Conservation (phyloP, 2,113 vertebrate species). For the Dolichallabes microphthalmus region DNA sequence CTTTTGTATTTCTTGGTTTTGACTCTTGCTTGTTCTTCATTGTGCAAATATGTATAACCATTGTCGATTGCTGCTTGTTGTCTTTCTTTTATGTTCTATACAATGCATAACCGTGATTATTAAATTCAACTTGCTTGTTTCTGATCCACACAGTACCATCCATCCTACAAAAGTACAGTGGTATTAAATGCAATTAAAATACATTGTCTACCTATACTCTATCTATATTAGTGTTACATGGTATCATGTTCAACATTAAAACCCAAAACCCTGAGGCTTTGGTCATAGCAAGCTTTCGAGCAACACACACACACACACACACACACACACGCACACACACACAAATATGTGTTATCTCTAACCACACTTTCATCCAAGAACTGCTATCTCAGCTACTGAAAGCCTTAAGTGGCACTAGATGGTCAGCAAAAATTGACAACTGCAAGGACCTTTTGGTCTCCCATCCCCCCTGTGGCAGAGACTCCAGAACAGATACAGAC, state of each 20-base stretch:
- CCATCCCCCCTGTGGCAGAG: neutral
- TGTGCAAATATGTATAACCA: neutral
- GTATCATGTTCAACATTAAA: neutral
- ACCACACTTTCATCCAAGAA: slow-evolving; percentile 23
- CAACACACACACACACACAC: neutral
- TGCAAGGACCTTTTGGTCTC: slow-evolving; percentile 20
- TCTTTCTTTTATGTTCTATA: neutral
- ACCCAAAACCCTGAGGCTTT: slow-evolving; percentile 5
- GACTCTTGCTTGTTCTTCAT: neutral
- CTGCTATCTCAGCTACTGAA: slow-evolving; percentile 28
- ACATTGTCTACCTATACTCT: neutral
- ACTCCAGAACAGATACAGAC: slow-evolving; percentile 18
- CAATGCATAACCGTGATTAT: neutral
- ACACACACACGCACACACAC: slow-evolving; percentile 1
- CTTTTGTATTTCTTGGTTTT: neutral
- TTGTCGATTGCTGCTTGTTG: neutral
- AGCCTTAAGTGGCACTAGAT: slow-evolving; percentile 18
- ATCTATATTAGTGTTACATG: neutral
- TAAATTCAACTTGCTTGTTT: neutral
- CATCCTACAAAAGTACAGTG: neutral
- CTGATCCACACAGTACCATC: neutral
- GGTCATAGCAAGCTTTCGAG: neutral
- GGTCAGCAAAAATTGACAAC: slow-evolving; percentile 33
- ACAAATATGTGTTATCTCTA: neutral
- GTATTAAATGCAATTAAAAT: neutral